Evolutionary conservation across 2,113 vertebrate genomes (phyloP).

Genomic region (Diadophis punctatus): DNA sequence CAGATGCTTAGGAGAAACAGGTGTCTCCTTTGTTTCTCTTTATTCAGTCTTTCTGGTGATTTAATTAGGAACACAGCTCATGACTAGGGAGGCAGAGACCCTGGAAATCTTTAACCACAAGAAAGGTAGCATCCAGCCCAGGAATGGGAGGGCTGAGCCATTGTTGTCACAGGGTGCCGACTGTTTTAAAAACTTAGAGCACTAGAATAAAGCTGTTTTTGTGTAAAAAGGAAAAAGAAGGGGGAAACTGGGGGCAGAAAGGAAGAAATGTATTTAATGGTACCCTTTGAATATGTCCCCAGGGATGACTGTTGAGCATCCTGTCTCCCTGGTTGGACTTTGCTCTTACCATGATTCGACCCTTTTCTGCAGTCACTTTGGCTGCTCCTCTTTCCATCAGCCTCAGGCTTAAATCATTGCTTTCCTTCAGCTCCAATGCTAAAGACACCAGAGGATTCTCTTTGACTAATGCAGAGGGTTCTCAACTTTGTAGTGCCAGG

Average conservation of each 20-base stretch:
- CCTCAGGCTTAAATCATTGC: neutral
- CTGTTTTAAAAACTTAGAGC: neutral
- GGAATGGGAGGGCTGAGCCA: neutral
- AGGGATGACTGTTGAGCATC: neutral
- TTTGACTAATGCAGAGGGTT: neutral
- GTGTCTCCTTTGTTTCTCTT: slow-evolving; percentile 17
- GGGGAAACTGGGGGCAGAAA: neutral
- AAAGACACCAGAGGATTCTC: neutral
- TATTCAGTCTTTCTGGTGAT: neutral
- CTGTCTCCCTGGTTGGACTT: neutral
- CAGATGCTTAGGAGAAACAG: slow-evolving; percentile 5
- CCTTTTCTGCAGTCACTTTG: neutral
- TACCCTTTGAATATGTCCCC: neutral
- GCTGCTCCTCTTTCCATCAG: neutral
- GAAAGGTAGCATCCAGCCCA: neutral
- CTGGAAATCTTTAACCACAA: neutral
- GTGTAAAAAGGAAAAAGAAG: neutral
- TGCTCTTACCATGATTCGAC: neutral
- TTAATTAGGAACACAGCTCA: neutral
- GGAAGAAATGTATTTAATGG: neutral
- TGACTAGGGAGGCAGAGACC: neutral
- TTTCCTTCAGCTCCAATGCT: neutral
- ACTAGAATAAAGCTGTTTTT: neutral
- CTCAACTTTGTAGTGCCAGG: neutral
- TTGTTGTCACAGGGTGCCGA: neutral